These are phyloP conservation scores for Ochropacha duplaris DNA, from an alignment of 2,888 invertebrate genomes.

Conservation along the genomic window DNA sequence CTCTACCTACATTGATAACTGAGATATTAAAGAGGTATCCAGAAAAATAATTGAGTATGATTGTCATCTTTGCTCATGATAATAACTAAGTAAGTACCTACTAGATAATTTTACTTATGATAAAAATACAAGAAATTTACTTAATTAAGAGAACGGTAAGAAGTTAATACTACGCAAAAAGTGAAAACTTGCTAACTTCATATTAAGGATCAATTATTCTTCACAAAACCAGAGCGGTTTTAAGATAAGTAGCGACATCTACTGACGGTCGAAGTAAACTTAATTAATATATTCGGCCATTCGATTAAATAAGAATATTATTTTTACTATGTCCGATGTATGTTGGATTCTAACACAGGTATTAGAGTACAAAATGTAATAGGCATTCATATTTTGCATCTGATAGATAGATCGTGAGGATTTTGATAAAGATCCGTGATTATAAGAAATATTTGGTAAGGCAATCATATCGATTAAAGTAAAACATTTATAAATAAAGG, in stretches of 20 bases:
- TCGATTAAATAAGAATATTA: too few species aligned
- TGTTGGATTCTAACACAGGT: too few species aligned
- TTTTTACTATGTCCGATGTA: too few species aligned
- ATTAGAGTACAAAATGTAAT: too few species aligned
- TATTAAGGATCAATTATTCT: too few species aligned
- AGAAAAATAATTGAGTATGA: neutral
- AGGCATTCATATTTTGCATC: neutral
- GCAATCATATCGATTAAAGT: slow-evolving; percentile 7
- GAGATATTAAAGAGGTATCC: neutral
- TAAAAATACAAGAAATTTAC: too few species aligned
- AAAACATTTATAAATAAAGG: slow-evolving; percentile 18
- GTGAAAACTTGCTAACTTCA: too few species aligned
- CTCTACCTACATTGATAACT: neutral
- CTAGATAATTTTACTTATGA: too few species aligned
- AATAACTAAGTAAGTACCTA: too few species aligned
- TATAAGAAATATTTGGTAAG: neutral
- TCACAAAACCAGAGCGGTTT: neutral
- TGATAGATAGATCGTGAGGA: too few species aligned
- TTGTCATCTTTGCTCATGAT: neutral
- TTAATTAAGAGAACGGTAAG: too few species aligned
- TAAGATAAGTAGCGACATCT: neutral
- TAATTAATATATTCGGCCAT: neutral
- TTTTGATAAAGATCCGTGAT: neutral
- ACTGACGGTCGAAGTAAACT: neutral
- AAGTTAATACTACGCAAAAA: too few species aligned